Base-by-base conservation (phyloP, 2,113 vertebrate species). In the Propithecus coquereli region DNA sequence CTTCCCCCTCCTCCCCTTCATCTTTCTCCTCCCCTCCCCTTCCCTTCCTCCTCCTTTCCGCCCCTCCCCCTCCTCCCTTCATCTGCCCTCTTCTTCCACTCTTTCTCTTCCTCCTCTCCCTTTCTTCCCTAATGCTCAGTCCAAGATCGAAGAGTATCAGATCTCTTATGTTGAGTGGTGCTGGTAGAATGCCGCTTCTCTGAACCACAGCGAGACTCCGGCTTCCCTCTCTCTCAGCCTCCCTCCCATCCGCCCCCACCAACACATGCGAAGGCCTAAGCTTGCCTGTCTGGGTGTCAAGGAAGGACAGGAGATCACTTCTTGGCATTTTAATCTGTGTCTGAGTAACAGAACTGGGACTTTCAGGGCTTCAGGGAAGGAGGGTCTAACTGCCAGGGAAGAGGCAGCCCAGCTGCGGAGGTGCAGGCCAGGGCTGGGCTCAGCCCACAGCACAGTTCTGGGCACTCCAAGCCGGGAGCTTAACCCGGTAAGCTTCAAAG, bases 311-410 rank as follows among this genome's bases (percentile, higher is more conserved):
- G 94, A 97, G 92, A 79, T 65, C 47, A 74, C 23, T 96, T 96
- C 82, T 66, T 30, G 0, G n/a, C 37, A 40, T 2, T 85, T 87
- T 68, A 0, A 2, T 94, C 89, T 96, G 84, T 94, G 87, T 80
- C 47, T 50, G 14, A 83, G 90, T 54, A 76, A 82, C 63, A 76
- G 47, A 74, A 54, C 17, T 30, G 43, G 0, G 76, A 79, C 79
- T 97, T 96, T 87, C n/a, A 70, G 90, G 95, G 89, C 92, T 63
- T 50, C 47, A 8, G 89, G 91, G 34, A 94, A 90, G 87, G 95
- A 96, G 90, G 89, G 45, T 45, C 52, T 96, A 40, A 63, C 40
- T 79, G n/a, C 25, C 4, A 23, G 70, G 73, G 66, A 74, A 88
- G 85, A 73, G 59, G 40, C 37, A 43, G 43, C 40, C 25, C 57